Evolutionary conservation across 2,113 vertebrate species (phyloP).

Genomic region (Syrmaticus mikado): DNA sequence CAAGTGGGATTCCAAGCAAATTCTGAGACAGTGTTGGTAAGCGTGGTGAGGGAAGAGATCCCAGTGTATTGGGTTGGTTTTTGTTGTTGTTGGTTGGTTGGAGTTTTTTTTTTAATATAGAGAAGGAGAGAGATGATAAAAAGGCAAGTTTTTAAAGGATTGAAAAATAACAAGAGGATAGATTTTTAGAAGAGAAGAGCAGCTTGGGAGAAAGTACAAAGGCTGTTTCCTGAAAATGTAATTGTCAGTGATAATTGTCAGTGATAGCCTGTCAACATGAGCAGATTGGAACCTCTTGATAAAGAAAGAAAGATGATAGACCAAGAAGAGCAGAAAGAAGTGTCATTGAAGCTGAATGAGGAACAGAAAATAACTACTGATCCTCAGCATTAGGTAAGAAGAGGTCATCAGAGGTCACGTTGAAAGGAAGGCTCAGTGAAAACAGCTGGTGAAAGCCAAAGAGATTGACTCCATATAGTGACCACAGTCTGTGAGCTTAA

Average conservation of each 20-base stretch:
- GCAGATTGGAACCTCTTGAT: constrained; percentile 51
- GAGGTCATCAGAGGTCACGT: background rate
- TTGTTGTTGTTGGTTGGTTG: too few species aligned
- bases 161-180: constrained; percentile 1
- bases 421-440: background rate
- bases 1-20: background rate
- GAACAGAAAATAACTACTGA: constrained; percentile 11
- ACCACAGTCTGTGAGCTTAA: background rate
- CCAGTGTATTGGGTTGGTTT: background rate
- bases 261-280: constrained; percentile 49
- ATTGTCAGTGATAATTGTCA: constrained; percentile 49
- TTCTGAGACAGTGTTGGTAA: background rate
- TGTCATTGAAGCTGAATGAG: background rate
- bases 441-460: background rate
- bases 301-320: constrained; percentile 38
- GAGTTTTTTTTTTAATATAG: background rate
- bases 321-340: constrained; percentile 28
- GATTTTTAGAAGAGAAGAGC: constrained; percentile 22
- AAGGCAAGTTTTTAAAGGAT: constrained; percentile 14
- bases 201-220: constrained; percentile 35
- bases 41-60: background rate
- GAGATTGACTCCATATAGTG: background rate
- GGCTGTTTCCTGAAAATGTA: constrained; percentile 42
- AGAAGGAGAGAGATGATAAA: background rate
- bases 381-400: constrained; percentile 1